A percentile compares a stretch with the other conserved stretches of the same genome.
phyloP scores from a whole-genome alignment of 2,113 vertebrate genomes.

The Cyphomyrus discorhynchus region DNA sequence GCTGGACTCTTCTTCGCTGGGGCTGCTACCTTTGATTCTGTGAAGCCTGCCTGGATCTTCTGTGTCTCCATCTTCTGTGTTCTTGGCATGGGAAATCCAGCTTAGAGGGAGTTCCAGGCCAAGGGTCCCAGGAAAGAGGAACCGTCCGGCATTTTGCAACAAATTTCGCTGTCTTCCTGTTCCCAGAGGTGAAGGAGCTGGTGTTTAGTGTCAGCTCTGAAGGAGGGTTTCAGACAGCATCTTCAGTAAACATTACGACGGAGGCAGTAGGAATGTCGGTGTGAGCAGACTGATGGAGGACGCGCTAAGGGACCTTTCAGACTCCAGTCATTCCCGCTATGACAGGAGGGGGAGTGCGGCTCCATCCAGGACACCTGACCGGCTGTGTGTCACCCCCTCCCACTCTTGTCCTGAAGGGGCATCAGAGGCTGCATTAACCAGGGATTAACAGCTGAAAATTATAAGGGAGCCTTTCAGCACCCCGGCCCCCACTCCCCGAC shows the following conservation, averaged over 20 bases:
- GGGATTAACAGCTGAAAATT: slow-evolving; percentile 80
- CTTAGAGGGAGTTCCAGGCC: background rate
- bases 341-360: background rate
- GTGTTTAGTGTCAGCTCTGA: background rate
- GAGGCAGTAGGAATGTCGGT: background rate
- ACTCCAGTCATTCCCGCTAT: background rate
- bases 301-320: background rate
- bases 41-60: background rate
- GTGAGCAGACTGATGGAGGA: background rate
- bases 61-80: background rate
- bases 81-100: background rate
- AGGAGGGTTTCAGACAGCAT: background rate
- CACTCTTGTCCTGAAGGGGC: slow-evolving; percentile 58
- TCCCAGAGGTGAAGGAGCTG: background rate
- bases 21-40: background rate
- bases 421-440: slow-evolving; percentile 64
- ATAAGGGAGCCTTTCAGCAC: slow-evolving; percentile 63
- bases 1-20: background rate
- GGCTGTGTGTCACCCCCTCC: slow-evolving; percentile 11
- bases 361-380: background rate
- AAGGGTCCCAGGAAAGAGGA: background rate
- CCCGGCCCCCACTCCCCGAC: slow-evolving; percentile 50
- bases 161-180: background rate
- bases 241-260: background rate
- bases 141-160: background rate